Evolutionary conservation across 2,888 invertebrate species (phyloP).

Genomic region (Rhagophthalmus giganteus): DNA sequence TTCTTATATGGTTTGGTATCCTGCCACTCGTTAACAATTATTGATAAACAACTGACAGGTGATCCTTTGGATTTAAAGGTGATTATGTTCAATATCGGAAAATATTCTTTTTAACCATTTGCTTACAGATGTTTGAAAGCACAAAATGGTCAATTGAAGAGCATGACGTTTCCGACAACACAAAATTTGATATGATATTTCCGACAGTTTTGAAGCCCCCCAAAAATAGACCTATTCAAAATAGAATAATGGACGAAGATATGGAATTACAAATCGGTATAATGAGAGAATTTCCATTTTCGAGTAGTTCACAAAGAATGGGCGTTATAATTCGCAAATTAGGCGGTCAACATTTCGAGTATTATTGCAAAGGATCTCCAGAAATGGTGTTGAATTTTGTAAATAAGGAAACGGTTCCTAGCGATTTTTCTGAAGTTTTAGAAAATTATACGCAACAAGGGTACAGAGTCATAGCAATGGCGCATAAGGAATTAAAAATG

Average conservation of each 20-base stretch:
- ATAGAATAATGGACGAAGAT: conserved; percentile 53
- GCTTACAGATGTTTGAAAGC: conserved; percentile 85
- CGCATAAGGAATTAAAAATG: conserved; percentile 71
- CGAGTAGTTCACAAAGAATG: conserved; percentile 85
- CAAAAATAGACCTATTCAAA: conserved; percentile 35
- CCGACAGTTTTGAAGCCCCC: conserved; percentile 81
- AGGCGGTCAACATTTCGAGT: conserved; percentile 55
- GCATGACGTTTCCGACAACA: conserved; percentile 78
- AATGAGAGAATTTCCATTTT: conserved; percentile 74
- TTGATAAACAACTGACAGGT: conserved; percentile 84
- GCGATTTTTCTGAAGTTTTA: conserved; percentile 74
- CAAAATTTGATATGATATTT: conserved; percentile 83
- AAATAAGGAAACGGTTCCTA: conserved; percentile 74
- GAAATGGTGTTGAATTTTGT: conserved; percentile 87
- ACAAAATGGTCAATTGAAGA: conserved; percentile 91
- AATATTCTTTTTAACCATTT: conserved; percentile 3
- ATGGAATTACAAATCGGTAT: conserved; percentile 73
- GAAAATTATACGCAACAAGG: conserved; percentile 90
- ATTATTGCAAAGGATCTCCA: conserved; percentile 73
- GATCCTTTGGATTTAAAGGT: conserved; percentile 94
- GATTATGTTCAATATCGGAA: conserved; percentile 6
- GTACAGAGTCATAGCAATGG: conserved; percentile 89
- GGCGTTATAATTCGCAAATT: conserved; percentile 82
- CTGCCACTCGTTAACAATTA: conserved; percentile 90
- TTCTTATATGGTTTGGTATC: conserved; percentile 77